Conservation (phyloP, 2,888 invertebrate species). For the Chloroclystis v-ata region DNA sequence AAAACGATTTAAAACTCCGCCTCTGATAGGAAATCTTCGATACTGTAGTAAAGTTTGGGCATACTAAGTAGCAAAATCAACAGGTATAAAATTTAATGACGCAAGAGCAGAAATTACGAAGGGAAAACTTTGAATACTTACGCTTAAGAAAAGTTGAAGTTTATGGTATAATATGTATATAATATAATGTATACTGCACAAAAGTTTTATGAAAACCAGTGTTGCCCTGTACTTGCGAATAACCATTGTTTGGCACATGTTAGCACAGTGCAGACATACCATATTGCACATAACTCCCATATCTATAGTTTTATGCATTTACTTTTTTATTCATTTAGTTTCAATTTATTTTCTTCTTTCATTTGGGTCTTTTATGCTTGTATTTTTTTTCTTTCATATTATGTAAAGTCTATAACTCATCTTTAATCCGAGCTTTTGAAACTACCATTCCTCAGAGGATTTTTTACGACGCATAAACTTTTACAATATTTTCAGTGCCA, state of each 20-base stretch:
- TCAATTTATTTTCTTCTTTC: too few species aligned
- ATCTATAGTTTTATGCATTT: too few species aligned
- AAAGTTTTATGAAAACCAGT: too few species aligned
- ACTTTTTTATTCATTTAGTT: too few species aligned
- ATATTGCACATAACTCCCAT: too few species aligned
- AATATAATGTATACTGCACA: not conserved
- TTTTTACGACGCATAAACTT: constrained; percentile 27
- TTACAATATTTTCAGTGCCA: constrained; percentile 26
- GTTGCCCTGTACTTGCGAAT: too few species aligned
- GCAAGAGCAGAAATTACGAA: constrained; percentile 5
- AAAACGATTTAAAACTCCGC: not conserved
- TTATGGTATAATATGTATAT: constrained; percentile 8
- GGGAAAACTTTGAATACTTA: constrained; percentile 4
- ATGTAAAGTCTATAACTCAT: constrained; percentile 10
- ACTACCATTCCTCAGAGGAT: constrained; percentile 19
- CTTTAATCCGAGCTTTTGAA: constrained; percentile 24
- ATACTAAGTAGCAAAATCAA: constrained; percentile 6
- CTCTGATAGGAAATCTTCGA: not conserved
- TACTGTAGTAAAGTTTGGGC: constrained; percentile 5
- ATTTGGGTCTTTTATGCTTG: too few species aligned
- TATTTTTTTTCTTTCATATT: too few species aligned
- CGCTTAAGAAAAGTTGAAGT: constrained; percentile 2
- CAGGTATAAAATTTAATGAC: constrained; percentile 14
- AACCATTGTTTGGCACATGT: too few species aligned
- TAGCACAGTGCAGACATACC: too few species aligned